A percentile compares a stretch with the other conserved stretches of the same genome.
Conservation (phyloP, 2,888 invertebrate species). For the Sclerodermus sp. region DNA sequence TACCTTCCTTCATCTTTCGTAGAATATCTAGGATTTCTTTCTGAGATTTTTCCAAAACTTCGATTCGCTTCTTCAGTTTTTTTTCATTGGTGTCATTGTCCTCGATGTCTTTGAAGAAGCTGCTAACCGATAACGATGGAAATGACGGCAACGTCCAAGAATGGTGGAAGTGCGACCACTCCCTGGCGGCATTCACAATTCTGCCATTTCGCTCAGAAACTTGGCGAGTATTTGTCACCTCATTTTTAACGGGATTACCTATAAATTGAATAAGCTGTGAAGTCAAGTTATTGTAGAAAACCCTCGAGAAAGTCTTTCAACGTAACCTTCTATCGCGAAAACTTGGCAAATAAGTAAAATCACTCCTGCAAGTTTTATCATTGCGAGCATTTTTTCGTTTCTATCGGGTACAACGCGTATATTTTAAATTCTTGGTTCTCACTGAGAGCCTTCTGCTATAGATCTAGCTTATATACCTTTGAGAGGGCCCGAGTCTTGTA, state of each 20-base stretch:
- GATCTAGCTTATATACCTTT: constrained; percentile 6
- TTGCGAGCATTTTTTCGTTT: too few relatives aligned
- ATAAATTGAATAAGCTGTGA: too few relatives aligned
- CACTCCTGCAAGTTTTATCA: too few relatives aligned
- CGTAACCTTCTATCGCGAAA: too few relatives aligned
- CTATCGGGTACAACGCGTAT: too few relatives aligned
- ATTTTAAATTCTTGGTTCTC: neutral
- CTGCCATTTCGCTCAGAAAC: neutral
- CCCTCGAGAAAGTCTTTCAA: too few relatives aligned
- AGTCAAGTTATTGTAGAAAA: too few relatives aligned
- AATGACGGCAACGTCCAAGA: constrained; percentile 19
- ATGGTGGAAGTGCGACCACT: constrained; percentile 15
- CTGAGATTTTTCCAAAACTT: constrained; percentile 22
- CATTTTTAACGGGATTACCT: constrained; percentile 5
- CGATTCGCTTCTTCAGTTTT: constrained; percentile 10
- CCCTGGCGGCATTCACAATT: neutral
- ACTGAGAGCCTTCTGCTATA: neutral
- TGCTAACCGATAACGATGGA: constrained; percentile 8
- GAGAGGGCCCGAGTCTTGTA: neutral
- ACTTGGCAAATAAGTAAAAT: too few relatives aligned
- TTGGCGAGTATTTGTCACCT: too few relatives aligned
- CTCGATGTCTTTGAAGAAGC: constrained; percentile 11
- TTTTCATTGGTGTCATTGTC: neutral
- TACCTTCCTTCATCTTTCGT: constrained; percentile 12
- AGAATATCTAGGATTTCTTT: constrained; percentile 15